Base-by-base conservation (phyloP, 2,888 invertebrate species). In the Sesamia inferens region DNA sequence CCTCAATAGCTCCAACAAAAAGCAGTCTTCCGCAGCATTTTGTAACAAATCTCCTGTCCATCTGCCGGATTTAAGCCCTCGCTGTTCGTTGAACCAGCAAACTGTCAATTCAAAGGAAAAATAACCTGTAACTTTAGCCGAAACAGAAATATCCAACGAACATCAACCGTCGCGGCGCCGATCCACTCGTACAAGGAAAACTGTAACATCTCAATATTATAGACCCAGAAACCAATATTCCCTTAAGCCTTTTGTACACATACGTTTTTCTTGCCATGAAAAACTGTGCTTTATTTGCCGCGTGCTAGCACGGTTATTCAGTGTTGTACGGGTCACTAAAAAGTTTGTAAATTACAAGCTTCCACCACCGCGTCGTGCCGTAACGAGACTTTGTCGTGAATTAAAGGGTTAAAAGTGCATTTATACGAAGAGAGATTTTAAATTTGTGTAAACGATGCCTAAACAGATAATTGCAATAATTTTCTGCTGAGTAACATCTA, bases 21-120 rank as follows among this genome's bases (percentile, higher is more conserved):
- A n/a, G n/a, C 31, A 57, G 44, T 55, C 77, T 71, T 66, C 58
- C 63, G 58, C 42, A 59, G 48, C 48, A 48, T 66, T 59, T 63
- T 66, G 58, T 81, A 48, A 64, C 58, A 55, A 55, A 71, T 64
- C 62, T 58, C 48, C 48, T 64, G 59, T 57, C 79, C 71, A 78
- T 82, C 78, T 82, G 19, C 64, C 66, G 59, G 39, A 65, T 78
- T 71, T 71, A 81, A 78, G 68, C 78, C 76, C 42, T 76, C 54
- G 16, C 39, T 77, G 57, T 65, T 77, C 82, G 42, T 71, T 72
- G 79, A 72, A 78, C 69, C 82, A 71, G 71, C 10, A 83, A 83
- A 83, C 59, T 83, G 74, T 68, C 83, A 83, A 83, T 83, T 74
- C 69, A 61, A 74, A 70, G 74, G 69, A 74, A 83, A 79, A 83